Base-by-base conservation (phyloP, 2,797 vertebrate genomes). In the Xiphophorus birchmanni region DNA sequence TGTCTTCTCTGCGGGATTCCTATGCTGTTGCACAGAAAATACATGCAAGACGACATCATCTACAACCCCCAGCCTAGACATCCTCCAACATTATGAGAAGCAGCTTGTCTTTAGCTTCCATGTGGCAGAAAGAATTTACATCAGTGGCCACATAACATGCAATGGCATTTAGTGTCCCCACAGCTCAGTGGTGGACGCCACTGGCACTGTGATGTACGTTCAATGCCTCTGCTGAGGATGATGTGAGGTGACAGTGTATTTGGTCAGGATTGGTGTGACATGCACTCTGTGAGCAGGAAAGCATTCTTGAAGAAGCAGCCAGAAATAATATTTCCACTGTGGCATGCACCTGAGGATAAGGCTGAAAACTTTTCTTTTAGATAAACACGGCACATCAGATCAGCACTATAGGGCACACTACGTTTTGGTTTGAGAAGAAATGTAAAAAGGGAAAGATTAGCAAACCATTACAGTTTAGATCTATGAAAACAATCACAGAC, bases 121-220 rank as follows among this genome's bases (percentile, higher is more conserved):
- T 86, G 82, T 95, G 93, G 90, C 94, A 94, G 82, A 90, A 91
- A 79, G 81, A 50, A 91, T 96, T 93, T 81, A 78, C 81, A 88
- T 91, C 88, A 92, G 79, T 74, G 82, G 79, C 85, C 50, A 45
- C 83, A 76, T 95, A 94, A 96, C 94, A 87, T 86, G 93, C 89
- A 81, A 86, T 95, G 95, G 95, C 95, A 96, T 95, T 94, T 94
- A 90, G 91, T 92, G 93, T 92, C 93, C 94, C 93, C 88, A 84
- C 90, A 92, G 93, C 95, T 92, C 88, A 81, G 92, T 86, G 42
- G 87, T 77, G 77, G 86, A 91, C 71, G 92, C 94, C 92, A 84
- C 85, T 89, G 94, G 93, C 92, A 63, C 89, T 80, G 87, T 79
- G 85, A 90, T 91, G 90, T 91, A 91, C 86, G 85, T 94, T 95